These are phyloP conservation scores for Portevinia maculata DNA, from an alignment of 2,888 invertebrate genomes.

Conservation along the genomic window DNA sequence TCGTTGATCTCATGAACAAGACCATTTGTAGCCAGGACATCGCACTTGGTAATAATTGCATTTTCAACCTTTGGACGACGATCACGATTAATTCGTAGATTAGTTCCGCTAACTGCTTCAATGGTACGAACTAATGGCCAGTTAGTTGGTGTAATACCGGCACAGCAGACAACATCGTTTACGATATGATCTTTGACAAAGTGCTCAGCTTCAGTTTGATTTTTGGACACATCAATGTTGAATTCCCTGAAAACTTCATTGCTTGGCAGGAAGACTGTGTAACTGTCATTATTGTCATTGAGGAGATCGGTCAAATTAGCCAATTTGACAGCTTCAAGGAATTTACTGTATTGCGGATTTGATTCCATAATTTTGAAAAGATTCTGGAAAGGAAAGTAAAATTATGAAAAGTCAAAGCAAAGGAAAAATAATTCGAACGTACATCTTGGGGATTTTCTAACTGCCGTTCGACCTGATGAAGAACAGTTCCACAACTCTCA, in stretches of 20 bases:
- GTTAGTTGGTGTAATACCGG: constrained; percentile 82
- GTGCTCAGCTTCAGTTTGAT: constrained; percentile 77
- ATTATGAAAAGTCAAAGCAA: not conserved
- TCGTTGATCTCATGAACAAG: constrained; percentile 83
- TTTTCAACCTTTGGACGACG: constrained; percentile 83
- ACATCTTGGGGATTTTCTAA: constrained; percentile 82
- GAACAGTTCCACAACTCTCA: constrained; percentile 87
- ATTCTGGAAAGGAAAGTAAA: constrained; percentile 75
- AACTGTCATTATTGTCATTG: constrained; percentile 78
- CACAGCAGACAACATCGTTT: constrained; percentile 82
- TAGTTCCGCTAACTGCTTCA: constrained; percentile 80
- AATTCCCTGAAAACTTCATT: constrained; percentile 82
- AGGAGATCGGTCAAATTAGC: constrained; percentile 81
- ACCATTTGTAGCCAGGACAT: constrained; percentile 81
- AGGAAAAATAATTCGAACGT: constrained; percentile 34
- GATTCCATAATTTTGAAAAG: constrained; percentile 79
- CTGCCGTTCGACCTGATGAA: constrained; percentile 87
- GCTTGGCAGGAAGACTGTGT: constrained; percentile 81
- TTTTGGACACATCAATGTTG: constrained; percentile 77
- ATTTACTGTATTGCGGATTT: constrained; percentile 82
- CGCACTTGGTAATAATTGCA: constrained; percentile 83
- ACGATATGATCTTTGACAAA: constrained; percentile 81
- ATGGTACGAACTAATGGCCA: constrained; percentile 83
- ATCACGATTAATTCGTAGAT: constrained; percentile 81
- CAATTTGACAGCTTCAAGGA: constrained; percentile 79